Evolutionary conservation across 2,797 vertebrate genomes (phyloP).

Genomic region (Agapornis canus): DNA sequence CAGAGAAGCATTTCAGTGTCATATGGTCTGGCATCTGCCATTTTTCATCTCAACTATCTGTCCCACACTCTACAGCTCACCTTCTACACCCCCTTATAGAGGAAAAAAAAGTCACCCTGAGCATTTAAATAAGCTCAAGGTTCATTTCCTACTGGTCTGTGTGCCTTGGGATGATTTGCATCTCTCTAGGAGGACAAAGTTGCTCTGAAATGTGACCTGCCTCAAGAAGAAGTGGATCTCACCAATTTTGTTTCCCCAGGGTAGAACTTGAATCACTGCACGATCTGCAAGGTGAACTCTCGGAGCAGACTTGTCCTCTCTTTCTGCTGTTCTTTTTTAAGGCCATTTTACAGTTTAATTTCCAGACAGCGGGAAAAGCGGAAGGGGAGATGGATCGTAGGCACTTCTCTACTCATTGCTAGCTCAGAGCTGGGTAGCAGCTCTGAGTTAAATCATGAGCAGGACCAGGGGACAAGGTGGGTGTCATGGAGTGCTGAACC

Average conservation of each 20-base stretch:
- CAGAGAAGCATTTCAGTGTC: background rate
- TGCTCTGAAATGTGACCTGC: background rate
- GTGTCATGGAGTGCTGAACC: rapidly evolving
- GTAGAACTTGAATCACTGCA: background rate
- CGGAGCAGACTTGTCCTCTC: background rate
- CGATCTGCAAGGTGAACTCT: background rate
- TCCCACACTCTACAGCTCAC: background rate
- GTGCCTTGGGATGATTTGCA: background rate
- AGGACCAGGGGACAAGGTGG: background rate
- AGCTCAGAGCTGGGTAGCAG: background rate
- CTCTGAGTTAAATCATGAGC: background rate
- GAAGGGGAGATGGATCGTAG: background rate
- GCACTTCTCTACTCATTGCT: background rate
- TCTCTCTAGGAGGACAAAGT: background rate
- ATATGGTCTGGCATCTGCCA: background rate
- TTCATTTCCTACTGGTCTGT: background rate
- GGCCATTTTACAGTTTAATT: background rate
- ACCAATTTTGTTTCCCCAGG: background rate
- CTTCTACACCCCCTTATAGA: background rate
- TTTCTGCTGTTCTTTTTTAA: background rate
- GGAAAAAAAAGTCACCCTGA: background rate
- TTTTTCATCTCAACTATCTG: background rate
- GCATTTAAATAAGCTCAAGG: background rate
- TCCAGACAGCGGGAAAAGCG: background rate
- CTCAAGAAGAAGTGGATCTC: background rate